A percentile compares a stretch with the other conserved stretches of the same genome.
These are phyloP conservation scores for Trissonchulus sp. DNA, from an alignment of 2,888 invertebrate species.

Conservation along the genomic window DNA sequence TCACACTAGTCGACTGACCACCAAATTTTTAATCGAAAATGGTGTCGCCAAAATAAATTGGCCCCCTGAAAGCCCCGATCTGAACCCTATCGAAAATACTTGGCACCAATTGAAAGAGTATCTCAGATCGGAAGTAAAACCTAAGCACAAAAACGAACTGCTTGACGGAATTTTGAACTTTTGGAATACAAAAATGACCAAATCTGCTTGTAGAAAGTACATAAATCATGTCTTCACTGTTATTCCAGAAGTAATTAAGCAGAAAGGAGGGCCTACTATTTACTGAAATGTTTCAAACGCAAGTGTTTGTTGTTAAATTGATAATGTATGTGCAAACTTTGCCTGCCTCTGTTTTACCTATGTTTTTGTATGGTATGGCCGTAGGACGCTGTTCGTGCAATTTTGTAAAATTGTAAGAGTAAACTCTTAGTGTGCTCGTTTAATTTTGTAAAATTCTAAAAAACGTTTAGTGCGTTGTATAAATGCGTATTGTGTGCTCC, in stretches of 20 bases:
- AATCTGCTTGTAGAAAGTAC: not conserved
- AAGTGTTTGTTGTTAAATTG: too few species aligned
- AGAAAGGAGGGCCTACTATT: not conserved
- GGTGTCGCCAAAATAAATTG: not conserved
- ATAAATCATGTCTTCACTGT: not conserved
- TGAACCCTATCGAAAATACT: not conserved
- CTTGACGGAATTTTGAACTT: not conserved
- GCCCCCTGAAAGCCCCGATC: not conserved
- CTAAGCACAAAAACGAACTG: not conserved
- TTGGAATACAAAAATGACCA: not conserved
- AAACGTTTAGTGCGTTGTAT: too few species aligned
- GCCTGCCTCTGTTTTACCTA: too few species aligned
- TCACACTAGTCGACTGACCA: not conserved
- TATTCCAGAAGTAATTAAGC: not conserved
- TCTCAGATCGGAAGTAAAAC: not conserved
- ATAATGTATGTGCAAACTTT: too few species aligned
- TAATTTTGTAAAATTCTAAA: too few species aligned
- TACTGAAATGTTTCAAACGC: too few species aligned
- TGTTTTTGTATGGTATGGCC: too few species aligned
- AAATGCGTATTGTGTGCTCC: too few species aligned
- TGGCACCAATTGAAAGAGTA: not conserved
- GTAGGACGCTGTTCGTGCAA: too few species aligned
- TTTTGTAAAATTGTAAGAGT: too few species aligned
- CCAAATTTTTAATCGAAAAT: not conserved
- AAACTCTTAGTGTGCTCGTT: too few species aligned